Evolutionary conservation across 2,797 vertebrate genomes (phyloP).

Genomic region (Clarias fuscus): DNA sequence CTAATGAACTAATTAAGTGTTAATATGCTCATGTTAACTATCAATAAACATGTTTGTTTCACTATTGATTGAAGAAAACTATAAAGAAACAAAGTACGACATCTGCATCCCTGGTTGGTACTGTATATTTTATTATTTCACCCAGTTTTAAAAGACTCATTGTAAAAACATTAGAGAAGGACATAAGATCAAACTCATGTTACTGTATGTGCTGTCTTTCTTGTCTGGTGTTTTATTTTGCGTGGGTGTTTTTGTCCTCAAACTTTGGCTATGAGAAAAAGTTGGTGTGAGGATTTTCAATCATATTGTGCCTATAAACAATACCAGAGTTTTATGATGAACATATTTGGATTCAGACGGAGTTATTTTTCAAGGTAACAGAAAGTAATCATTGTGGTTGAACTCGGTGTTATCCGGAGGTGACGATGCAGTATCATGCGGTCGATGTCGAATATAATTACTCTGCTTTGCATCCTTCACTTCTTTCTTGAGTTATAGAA

Average conservation of each 20-base stretch:
- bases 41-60: no score
- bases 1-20: no score
- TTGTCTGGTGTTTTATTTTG: slow-evolving; percentile 1
- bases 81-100: no score
- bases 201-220: no score
- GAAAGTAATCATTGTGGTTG: slow-evolving; percentile 14
- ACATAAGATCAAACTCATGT: background rate
- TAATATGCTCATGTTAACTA: no score
- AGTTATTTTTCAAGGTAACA: slow-evolving; percentile 5
- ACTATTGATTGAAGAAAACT: no score
- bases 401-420: slow-evolving; percentile 20
- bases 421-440: background rate
- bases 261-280: background rate
- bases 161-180: slow-evolving; percentile 24
- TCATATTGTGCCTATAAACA: background rate
- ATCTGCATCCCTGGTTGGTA: no score
- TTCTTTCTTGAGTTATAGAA: background rate
- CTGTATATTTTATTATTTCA: background rate
- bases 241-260: background rate
- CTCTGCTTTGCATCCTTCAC: background rate
- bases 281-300: background rate
- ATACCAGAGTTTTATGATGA: background rate
- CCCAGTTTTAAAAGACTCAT: background rate
- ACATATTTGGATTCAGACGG: background rate
- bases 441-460: slow-evolving; percentile 9